These are phyloP conservation scores for Pseudonaja textilis DNA, from an alignment of 2,113 vertebrate species.

Conservation along the genomic window DNA sequence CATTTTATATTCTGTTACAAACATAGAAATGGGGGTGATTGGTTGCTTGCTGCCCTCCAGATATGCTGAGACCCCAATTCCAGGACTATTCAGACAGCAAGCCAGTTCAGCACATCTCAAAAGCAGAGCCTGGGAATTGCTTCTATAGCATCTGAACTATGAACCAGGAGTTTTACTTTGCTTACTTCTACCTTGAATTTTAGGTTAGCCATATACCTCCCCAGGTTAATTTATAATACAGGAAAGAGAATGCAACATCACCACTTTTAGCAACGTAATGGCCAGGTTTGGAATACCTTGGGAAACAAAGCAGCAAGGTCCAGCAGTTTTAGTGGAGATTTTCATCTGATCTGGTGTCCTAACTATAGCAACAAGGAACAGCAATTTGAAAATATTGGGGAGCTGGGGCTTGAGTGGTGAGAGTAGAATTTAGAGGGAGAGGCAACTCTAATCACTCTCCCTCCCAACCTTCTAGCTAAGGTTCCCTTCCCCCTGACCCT, in stretches of 20 bases:
- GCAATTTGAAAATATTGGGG: not conserved
- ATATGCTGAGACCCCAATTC: not conserved
- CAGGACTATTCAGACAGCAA: not conserved
- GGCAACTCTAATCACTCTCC: conserved; percentile 6
- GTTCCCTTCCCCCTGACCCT: conserved; percentile 83
- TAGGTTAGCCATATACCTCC: not conserved
- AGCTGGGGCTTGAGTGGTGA: not conserved
- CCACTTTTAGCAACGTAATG: not conserved
- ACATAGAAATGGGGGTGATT: not conserved
- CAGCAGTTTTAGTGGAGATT: not conserved
- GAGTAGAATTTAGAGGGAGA: not conserved
- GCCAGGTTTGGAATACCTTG: not conserved
- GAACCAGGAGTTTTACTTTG: not conserved
- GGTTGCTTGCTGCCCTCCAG: not conserved
- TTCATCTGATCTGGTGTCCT: not conserved
- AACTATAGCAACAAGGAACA: not conserved
- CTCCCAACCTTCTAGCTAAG: conserved; percentile 68
- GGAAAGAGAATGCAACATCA: not conserved
- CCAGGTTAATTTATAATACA: not conserved
- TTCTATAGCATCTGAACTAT: not conserved
- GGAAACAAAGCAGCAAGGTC: not conserved
- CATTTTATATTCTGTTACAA: not conserved
- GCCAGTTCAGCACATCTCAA: not conserved
- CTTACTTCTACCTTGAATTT: not conserved
- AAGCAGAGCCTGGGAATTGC: not conserved